Conservation (phyloP, 2,888 invertebrate genomes). For the Amblyteles armatorius region DNA sequence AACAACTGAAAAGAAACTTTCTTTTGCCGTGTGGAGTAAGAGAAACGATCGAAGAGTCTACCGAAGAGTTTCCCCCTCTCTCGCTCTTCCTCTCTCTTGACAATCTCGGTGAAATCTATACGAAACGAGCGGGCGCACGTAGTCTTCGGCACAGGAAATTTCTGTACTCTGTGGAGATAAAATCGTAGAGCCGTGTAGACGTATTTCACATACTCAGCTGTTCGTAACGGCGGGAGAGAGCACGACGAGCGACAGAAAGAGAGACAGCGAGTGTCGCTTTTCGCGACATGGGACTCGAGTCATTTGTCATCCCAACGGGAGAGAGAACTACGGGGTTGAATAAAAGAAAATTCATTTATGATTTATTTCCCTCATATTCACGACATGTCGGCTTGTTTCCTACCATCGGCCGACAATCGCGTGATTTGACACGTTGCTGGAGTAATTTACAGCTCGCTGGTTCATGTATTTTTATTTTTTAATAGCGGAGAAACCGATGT, state of each 20-base stretch:
- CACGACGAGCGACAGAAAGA: too few species aligned
- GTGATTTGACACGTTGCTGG: conserved; percentile 29
- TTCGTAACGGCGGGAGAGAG: background rate
- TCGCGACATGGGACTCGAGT: conserved; percentile 69
- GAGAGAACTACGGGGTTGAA: conserved; percentile 21
- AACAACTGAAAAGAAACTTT: background rate
- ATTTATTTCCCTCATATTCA: conserved; percentile 60
- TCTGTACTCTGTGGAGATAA: conserved; percentile 1
- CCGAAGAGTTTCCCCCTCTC: background rate
- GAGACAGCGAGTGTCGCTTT: conserved; percentile 49
- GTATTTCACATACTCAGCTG: conserved; percentile 13
- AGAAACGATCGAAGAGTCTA: too few species aligned
- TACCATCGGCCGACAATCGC: conserved; percentile 3
- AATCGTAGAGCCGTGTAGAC: conserved; percentile 5
- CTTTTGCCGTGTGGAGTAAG: background rate
- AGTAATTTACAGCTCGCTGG: background rate
- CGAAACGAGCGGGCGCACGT: background rate
- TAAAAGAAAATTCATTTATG: conserved; percentile 61
- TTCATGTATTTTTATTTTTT: conserved; percentile 1
- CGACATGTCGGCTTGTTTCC: conserved; percentile 48
- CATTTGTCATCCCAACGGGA: conserved; percentile 74
- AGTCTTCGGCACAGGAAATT: conserved; percentile 6
- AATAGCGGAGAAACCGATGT: background rate
- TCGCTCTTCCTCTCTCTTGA: conserved; percentile 5
- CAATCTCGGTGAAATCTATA: conserved; percentile 4